phyloP scores from a whole-genome alignment of 2,113 vertebrate genomes.

The Crotalus tigris region DNA sequence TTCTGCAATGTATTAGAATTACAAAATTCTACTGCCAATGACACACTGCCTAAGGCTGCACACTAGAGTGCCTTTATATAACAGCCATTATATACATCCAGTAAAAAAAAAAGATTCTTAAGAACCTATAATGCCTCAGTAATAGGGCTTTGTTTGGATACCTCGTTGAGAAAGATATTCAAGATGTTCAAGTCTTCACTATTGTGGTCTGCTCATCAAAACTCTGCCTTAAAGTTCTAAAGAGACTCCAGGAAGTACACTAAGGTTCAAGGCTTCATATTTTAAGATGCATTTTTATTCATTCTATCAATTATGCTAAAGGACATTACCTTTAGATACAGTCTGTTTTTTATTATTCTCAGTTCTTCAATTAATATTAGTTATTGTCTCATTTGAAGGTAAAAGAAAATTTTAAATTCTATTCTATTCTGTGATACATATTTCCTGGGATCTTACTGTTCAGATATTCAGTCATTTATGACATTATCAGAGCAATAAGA shows the following conservation, averaged over 20 bases:
- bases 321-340: constrained; percentile 64
- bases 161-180: constrained; percentile 70
- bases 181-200: constrained; percentile 66
- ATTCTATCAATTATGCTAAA: constrained; percentile 69
- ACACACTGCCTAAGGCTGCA: constrained; percentile 79
- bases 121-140: constrained; percentile 63
- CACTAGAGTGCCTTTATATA: constrained; percentile 95
- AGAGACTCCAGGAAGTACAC: constrained; percentile 66
- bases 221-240: constrained; percentile 76
- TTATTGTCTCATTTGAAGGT: constrained; percentile 19
- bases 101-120: constrained; percentile 71
- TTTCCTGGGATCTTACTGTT: constrained; percentile 33
- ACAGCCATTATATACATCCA: constrained; percentile 74
- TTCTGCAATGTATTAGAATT: constrained; percentile 76
- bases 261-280: constrained; percentile 67
- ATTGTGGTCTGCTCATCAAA: constrained; percentile 64
- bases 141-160: constrained; percentile 70
- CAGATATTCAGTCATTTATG: not conserved
- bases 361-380: constrained; percentile 34
- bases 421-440: constrained; percentile 20
- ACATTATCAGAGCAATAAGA: constrained; percentile 45
- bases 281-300: constrained; percentile 64
- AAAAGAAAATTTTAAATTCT: constrained; percentile 27
- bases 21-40: constrained; percentile 75
- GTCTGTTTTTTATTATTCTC: constrained; percentile 57